Percentiles rank a stretch among this genome's conserved stretches.
Conservation (phyloP, 2,797 vertebrate species). For the Melanotaenia maccullochi region DNA sequence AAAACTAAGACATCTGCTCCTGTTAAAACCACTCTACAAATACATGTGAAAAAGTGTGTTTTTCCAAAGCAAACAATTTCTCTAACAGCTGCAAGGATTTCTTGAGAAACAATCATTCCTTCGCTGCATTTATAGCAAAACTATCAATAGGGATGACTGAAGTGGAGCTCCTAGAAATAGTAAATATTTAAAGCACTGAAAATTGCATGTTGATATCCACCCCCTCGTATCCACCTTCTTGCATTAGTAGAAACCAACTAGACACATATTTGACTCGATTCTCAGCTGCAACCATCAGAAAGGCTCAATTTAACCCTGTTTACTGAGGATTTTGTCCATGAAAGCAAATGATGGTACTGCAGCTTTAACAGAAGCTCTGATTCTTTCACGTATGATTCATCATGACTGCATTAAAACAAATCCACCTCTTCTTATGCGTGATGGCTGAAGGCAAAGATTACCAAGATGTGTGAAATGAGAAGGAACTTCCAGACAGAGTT, state of each 20-base stretch:
- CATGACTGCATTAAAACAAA: constrained; percentile 11
- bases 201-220: constrained; percentile 15
- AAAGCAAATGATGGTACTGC: background rate
- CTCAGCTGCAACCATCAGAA: constrained; percentile 15
- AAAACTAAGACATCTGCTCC: background rate
- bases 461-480: constrained; percentile 2
- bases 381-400: constrained; percentile 14
- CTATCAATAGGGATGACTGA: background rate
- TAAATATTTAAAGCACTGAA: constrained; percentile 49
- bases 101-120: constrained; percentile 4
- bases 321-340: constrained; percentile 1
- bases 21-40: constrained; percentile 30
- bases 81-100: constrained; percentile 14
- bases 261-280: background rate
- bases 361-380: constrained; percentile 8
- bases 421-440: constrained; percentile 5
- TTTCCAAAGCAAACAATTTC: constrained; percentile 4
- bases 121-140: constrained; percentile 18
- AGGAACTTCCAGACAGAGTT: background rate
- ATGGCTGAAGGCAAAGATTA: constrained; percentile 45
- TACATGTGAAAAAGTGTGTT: constrained; percentile 11
- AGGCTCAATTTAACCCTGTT: constrained; percentile 30
- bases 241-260: constrained; percentile 36
- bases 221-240: constrained; percentile 21
- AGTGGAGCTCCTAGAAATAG: constrained; percentile 1